Base-by-base conservation (phyloP, 2,113 vertebrate species). In the Oncorhynchus keta region DNA sequence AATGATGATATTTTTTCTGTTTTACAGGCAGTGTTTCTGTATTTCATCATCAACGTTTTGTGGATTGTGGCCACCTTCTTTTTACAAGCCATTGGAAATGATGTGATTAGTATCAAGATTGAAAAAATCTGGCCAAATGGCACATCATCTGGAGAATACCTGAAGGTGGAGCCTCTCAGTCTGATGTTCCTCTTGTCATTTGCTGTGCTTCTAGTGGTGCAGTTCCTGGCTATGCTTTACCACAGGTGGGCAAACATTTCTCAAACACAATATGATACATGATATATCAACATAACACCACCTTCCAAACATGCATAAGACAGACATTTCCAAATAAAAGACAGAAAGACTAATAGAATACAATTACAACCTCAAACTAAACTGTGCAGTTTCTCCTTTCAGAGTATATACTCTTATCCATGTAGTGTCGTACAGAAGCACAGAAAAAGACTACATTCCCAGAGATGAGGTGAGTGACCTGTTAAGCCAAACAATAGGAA, bases 41-140 rank as follows among this genome's bases (percentile, higher is more conserved):
- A 93, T 76, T 95, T 95, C 84, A 94, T 95, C 22, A n/a, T 94
- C 70, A 95, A 95, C 13, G 73, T 93, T 35, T 84, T 95, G 20
- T 95, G 94, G 94, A 89, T 95, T n/a, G 94, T 94, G 20, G 94
- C 94, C 5, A 95, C 94, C 9, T 94, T 93, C 84, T 89, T 95
- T 84, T 89, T 95, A 66, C 94, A 95, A 86, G 86, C 89, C 64
- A 95, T 94, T 73, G 93, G 93, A 71, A 88, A 3, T 66, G 90
- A 94, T 0, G 65, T 90, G 16, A 82, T 95, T 71, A 93, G 90
- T 85, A 94, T 95, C 83, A 83, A 86, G 80, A 92, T 95, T 73
- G 93, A 93, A 0, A 93, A 94, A 76, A 83, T 76, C 48, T 85
- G 5, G 39, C 22, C 89, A 1, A 91, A 91, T 48, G 88, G 88